Evolutionary conservation across 2,113 vertebrate species (phyloP).

Genomic region (Marmota flaviventris): DNA sequence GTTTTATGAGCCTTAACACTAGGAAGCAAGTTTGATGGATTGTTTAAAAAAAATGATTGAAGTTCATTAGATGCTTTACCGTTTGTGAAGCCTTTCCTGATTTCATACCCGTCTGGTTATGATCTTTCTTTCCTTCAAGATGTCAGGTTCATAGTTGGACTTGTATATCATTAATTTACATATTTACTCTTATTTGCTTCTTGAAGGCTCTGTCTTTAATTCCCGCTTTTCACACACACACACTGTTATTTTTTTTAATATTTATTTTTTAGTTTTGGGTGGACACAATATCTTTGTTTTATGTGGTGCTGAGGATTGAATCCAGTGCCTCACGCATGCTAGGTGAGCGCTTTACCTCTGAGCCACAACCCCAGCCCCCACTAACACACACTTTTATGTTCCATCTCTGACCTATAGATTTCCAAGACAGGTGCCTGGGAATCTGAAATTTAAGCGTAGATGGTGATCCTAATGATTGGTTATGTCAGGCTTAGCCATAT

Average conservation of each 20-base stretch:
- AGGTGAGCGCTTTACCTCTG: too few relatives aligned
- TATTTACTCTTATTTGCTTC: not conserved
- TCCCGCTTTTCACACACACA: not conserved
- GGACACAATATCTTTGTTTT: too few relatives aligned
- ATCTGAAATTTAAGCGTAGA: not conserved
- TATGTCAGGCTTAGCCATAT: not conserved
- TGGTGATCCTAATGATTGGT: not conserved
- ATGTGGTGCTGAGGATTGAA: too few relatives aligned
- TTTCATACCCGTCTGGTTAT: not conserved
- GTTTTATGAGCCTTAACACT: not conserved
- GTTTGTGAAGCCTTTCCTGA: not conserved
- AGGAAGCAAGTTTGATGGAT: not conserved
- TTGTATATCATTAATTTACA: not conserved
- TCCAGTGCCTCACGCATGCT: too few relatives aligned
- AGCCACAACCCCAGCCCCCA: too few relatives aligned
- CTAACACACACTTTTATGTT: not conserved
- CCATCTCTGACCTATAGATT: not conserved
- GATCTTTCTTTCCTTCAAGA: constrained; percentile 7
- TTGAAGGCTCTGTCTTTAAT: constrained; percentile 20
- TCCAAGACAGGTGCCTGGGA: not conserved
- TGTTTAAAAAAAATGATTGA: not conserved
- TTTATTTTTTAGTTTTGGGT: too few relatives aligned
- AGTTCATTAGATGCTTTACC: not conserved
- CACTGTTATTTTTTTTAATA: too few relatives aligned
- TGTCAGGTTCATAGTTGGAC: not conserved